These are phyloP conservation scores for Neodiprion fabricii DNA, from an alignment of 1,140 invertebrate genomes.

Conservation along the genomic window DNA sequence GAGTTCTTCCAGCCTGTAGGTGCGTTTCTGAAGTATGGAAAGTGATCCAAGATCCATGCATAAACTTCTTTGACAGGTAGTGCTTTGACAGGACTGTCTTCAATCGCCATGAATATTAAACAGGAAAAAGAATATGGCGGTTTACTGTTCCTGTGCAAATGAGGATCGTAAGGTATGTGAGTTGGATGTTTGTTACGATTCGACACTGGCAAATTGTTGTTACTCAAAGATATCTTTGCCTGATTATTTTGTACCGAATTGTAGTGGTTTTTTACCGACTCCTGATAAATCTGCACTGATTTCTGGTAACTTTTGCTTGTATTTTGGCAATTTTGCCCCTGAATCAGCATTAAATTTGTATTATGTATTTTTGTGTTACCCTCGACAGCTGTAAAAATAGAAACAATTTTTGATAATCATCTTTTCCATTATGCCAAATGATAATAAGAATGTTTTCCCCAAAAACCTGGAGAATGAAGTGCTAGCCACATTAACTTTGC, in stretches of 20 bases:
- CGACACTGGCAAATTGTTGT: constrained; percentile 56
- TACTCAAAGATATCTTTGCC: constrained; percentile 57
- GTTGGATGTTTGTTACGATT: constrained; percentile 72
- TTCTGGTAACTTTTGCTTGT: constrained; percentile 42
- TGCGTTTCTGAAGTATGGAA: constrained; percentile 95
- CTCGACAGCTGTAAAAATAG: constrained; percentile 36
- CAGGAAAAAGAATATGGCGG: constrained; percentile 95
- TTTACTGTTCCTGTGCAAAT: constrained; percentile 85
- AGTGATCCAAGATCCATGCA: constrained; percentile 96
- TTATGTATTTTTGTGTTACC: constrained; percentile 41
- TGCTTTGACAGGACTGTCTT: constrained; percentile 87
- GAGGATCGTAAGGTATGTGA: constrained; percentile 76
- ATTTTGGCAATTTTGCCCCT: constrained; percentile 40
- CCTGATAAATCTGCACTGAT: constrained; percentile 41
- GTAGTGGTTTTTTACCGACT: constrained; percentile 42
- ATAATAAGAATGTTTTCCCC: too few relatives aligned
- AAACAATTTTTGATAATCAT: constrained; percentile 3
- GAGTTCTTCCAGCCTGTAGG: constrained; percentile 98
- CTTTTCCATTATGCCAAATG: neutral
- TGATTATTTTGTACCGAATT: constrained; percentile 51
- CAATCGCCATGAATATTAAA: constrained; percentile 97
- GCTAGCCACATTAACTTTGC: too few relatives aligned
- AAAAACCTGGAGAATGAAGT: too few relatives aligned
- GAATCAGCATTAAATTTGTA: constrained; percentile 26
- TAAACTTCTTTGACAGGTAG: constrained; percentile 97